Evolutionary conservation across 2,797 vertebrate genomes (phyloP), one percentile per base, ranked within the genome.

Genomic region (Malurus leucopterus): DNA sequence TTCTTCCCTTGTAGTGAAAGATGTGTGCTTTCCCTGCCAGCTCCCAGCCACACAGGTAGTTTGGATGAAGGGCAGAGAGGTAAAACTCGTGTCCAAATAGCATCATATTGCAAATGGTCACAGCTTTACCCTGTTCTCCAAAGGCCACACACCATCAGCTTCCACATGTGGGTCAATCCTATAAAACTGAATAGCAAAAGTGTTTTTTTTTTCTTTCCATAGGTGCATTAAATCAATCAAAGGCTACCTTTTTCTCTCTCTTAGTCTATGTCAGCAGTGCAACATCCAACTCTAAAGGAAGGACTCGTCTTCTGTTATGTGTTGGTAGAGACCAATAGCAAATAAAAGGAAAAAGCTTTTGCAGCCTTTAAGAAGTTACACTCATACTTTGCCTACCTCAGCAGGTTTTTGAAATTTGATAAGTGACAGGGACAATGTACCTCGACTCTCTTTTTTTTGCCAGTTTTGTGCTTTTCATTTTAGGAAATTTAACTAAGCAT

Each of bases 221-320:
- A 36, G 5, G 2, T 49, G 10, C 0, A 1, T 61, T 67, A 38
- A 23, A 70, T 72, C 27, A 72, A 51, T 7, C 0, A 0, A 23
- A 41, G 27, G 8, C 19, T n/a, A 3, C 11, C 6, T 34, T 62
- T 40, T 83, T 32, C 27, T 38, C 15, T 30, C 43, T 85, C 58
- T 59, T 15, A 58, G 18, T 55, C 69, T 44, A 18, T 0, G 0
- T 41, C 55, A 64, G 50, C 23, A 30, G 22, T n/a, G 32, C 3
- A 23, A 65, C 23, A 69, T 26, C 20, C 23, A 65, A 0, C 41
- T 69, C 18, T 27, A 53, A 85, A 53, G n/a, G 13, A 78, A 80
- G 15, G 26, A 44, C 22, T 58, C 6, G 7, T 4, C 8, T 78
- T 69, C 34, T 75, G 19, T 24, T 78, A 9, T 21, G 5, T 4